Conservation (phyloP, 2,113 vertebrate genomes). For the Leucoraja erinaceus region DNA sequence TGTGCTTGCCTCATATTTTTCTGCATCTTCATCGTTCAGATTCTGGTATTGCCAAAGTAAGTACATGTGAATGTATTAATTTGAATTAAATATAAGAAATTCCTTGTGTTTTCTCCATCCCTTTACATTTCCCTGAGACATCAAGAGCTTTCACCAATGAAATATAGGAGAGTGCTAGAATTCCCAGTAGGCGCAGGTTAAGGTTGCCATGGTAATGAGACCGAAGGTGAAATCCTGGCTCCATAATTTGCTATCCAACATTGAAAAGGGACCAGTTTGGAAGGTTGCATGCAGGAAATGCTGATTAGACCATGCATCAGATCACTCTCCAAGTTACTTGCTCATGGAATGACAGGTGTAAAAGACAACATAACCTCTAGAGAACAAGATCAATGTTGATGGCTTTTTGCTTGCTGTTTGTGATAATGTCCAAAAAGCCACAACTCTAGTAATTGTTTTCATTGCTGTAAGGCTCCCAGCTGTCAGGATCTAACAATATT, state of each 20-base stretch:
- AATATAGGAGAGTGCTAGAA: neutral
- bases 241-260: neutral
- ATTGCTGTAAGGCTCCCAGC: neutral
- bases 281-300: neutral
- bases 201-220: neutral
- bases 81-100: neutral
- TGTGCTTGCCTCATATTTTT: constrained; percentile 91
- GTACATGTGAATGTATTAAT: constrained; percentile 46
- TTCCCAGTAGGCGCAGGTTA: neutral
- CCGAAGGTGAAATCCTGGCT: neutral
- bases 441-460: neutral
- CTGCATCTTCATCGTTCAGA: constrained; percentile 93
- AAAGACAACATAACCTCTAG: neutral
- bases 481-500: neutral
- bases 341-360: neutral
- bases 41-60: constrained; percentile 90
- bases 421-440: neutral
- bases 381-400: neutral
- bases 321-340: neutral
- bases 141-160: neutral
- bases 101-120: neutral
- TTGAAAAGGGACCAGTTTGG: neutral
- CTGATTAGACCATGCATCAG: neutral
- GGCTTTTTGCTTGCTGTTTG: neutral
- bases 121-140: neutral